phyloP scores from a whole-genome alignment of 1,140 invertebrate species.

The Drosophila oshimai region DNA sequence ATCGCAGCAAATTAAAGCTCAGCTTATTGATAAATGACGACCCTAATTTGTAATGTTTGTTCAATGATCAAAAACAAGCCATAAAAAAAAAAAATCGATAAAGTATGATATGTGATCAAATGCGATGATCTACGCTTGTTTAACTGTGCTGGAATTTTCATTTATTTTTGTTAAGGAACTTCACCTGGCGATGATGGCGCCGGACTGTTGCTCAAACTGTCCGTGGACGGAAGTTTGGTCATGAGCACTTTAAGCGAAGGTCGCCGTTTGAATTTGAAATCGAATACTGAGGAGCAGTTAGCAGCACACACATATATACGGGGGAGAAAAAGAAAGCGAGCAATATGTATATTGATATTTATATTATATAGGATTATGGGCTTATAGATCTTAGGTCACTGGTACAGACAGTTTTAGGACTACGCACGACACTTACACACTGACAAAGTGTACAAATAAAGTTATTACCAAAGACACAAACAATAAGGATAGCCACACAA shows the following conservation, averaged over 20 bases:
- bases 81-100: background rate
- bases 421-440: conserved; percentile 27
- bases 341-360: conserved; percentile 42
- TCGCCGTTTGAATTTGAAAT: conserved; percentile 81
- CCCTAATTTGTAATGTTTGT: background rate
- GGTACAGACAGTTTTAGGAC: conserved; percentile 6
- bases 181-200: conserved; percentile 84
- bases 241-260: conserved; percentile 82
- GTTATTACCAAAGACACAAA: conserved; percentile 6
- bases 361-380: conserved; percentile 18
- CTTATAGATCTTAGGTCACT: conserved; percentile 29
- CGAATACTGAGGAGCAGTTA: conserved; percentile 62
- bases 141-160: conserved; percentile 43
- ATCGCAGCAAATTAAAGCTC: background rate
- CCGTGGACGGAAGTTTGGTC: conserved; percentile 84
- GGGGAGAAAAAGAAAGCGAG: conserved; percentile 58
- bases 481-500: conserved; percentile 5
- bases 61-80: background rate
- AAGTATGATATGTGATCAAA: background rate
- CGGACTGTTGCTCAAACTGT: conserved; percentile 84
- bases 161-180: conserved; percentile 41
- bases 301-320: conserved; percentile 41
- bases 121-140: background rate
- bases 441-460: conserved; percentile 14
- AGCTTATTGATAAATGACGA: background rate